A percentile compares a stretch with the other conserved stretches of the same genome.
phyloP scores from a whole-genome alignment of 2,888 invertebrate species.

The Drosophila histrio region DNA sequence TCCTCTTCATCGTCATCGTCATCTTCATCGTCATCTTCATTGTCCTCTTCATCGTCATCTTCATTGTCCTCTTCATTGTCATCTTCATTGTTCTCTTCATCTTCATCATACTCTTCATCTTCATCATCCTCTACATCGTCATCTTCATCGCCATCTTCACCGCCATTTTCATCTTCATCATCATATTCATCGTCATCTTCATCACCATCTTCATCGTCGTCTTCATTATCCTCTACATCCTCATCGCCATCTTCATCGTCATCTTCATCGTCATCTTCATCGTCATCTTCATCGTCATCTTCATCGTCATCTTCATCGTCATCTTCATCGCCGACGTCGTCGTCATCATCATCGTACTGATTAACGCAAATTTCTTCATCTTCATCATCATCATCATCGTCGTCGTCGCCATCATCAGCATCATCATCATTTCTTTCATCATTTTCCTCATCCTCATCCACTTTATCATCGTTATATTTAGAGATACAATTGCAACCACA shows the following conservation, averaged over 20 bases:
- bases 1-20: not conserved
- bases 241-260: not conserved
- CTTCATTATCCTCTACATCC: not conserved
- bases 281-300: not conserved
- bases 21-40: not conserved
- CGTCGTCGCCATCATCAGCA: not conserved
- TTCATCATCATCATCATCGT: not conserved
- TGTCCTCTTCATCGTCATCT: not conserved
- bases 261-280: no score
- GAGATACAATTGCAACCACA: no score
- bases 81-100: not conserved
- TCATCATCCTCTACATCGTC: not conserved
- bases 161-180: not conserved
- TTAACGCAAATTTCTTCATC: not conserved
- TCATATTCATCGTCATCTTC: not conserved
- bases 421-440: not conserved
- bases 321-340: not conserved
- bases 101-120: not conserved
- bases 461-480: no score
- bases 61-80: not conserved
- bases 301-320: no score
- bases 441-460: not conserved
- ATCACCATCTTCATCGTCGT: not conserved
- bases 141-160: not conserved
- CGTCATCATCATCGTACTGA: not conserved